Conservation (phyloP, 2,797 vertebrate genomes). For the Dallia pectoralis region DNA sequence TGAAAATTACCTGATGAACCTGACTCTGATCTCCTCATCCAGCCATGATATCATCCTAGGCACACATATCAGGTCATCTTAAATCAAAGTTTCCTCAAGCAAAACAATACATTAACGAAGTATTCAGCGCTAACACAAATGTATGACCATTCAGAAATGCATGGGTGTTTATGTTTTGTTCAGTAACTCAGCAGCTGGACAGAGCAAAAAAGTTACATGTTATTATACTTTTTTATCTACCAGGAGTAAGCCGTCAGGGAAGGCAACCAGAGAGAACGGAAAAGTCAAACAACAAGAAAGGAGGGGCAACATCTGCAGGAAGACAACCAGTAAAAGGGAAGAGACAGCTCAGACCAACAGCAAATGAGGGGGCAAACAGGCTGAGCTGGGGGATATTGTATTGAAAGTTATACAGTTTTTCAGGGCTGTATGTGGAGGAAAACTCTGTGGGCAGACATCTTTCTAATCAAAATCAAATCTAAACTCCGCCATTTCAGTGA, state of each 20-base stretch:
- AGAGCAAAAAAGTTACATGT: slow-evolving; percentile 61
- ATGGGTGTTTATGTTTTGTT: slow-evolving; percentile 56
- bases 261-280: too few relatives aligned
- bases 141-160: slow-evolving; percentile 14
- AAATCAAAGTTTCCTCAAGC: not conserved
- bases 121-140: not conserved
- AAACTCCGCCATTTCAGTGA: slow-evolving; percentile 33
- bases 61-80: not conserved
- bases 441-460: not conserved
- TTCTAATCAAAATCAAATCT: slow-evolving; percentile 40
- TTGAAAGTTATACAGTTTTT: slow-evolving; percentile 7
- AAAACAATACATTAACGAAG: not conserved
- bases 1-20: too few relatives aligned
- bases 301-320: too few relatives aligned
- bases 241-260: slow-evolving; percentile 20
- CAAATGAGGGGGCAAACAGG: too few relatives aligned
- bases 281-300: too few relatives aligned
- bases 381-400: not conserved
- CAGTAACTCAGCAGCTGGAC: slow-evolving; percentile 72
- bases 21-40: too few relatives aligned
- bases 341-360: too few relatives aligned
- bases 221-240: slow-evolving; percentile 39
- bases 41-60: too few relatives aligned
- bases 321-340: too few relatives aligned
- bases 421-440: slow-evolving; percentile 10